Conservation (phyloP, 2,888 invertebrate species). For the Tiliacea aurago region DNA sequence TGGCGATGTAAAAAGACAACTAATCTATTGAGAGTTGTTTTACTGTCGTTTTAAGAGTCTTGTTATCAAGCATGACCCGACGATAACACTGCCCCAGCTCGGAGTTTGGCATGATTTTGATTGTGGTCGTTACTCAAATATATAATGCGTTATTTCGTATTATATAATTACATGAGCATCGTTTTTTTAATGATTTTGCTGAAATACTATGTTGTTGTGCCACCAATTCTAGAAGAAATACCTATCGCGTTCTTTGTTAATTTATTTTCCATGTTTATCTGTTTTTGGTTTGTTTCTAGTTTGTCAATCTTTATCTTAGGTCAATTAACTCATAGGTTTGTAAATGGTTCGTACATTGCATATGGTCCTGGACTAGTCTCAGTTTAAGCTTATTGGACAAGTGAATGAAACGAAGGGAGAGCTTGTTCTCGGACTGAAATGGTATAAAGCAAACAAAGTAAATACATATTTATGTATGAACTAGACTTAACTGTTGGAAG, state of each 20-base stretch:
- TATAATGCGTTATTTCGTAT: conserved; percentile 34
- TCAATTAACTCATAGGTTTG: conserved; percentile 11
- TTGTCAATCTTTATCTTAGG: conserved; percentile 8
- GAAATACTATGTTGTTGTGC: neutral
- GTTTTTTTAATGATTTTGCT: neutral
- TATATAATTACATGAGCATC: neutral
- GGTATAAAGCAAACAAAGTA: too few species aligned
- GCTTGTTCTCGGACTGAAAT: neutral
- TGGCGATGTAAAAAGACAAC: conserved; percentile 61
- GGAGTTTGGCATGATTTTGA: conserved; percentile 62
- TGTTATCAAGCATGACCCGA: conserved; percentile 68
- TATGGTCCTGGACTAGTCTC: neutral
- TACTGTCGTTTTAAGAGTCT: conserved; percentile 60
- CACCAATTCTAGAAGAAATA: neutral
- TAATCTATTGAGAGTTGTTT: conserved; percentile 60
- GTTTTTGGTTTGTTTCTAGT: conserved; percentile 10
- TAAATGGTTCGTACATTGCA: neutral
- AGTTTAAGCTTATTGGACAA: neutral
- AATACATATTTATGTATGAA: neutral
- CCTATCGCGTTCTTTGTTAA: neutral
- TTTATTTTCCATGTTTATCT: neutral
- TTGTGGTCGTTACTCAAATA: conserved; percentile 47
- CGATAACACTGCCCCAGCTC: conserved; percentile 64
- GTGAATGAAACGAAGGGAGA: neutral
- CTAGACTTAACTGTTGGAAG: neutral